Evolutionary conservation across 2,888 invertebrate genomes (phyloP), one percentile per base, ranked within the genome.

Genomic region (Oscheius sp.): DNA sequence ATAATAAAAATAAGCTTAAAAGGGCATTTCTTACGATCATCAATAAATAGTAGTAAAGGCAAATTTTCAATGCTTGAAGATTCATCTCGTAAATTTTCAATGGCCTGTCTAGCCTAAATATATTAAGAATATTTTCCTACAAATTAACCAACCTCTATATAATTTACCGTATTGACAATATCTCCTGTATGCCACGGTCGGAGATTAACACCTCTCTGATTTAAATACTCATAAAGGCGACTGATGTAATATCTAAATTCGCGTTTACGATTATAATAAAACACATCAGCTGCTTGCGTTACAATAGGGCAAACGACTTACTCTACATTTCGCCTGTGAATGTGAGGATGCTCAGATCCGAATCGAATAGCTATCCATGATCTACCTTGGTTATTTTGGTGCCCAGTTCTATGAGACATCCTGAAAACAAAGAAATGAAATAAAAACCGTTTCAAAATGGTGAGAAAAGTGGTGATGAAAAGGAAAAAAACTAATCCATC

Each of bases 1-100:
- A 5, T 2, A 45, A 46, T 66, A 18, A 6, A 63, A 16, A 35
- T 6, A 45, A n/a, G n/a, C n/a, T n/a, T n/a, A n/a, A 64, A 64
- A 25, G 66, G 2, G 2, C 6, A 55, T 35, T 35, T 35, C 29
- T 55, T 55, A 55, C 53, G 55, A 23, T 69, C 55, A 21, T 56
- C 56, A 23, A 69, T 43, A 13, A 69, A 29, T 12, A 69, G 35
- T 7, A 69, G 21, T 55, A 69, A 9, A 5, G 69, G 69, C 16
- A 18, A 7, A 16, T 18, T n/a, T 23, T 43, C 18, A 55, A 9
- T 13, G 2, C 5, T 23, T 21, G 55, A 55, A 7, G 5, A 35
- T 35, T 21, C 55, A 55, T 18, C 23, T 21, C 16, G 25, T 12
- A 55, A 13, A 13, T 25, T 25, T 27, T 27, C 12, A 9, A 66